Evolutionary conservation across 2,888 invertebrate genomes (phyloP).

Genomic region (Rhingia rostrata): DNA sequence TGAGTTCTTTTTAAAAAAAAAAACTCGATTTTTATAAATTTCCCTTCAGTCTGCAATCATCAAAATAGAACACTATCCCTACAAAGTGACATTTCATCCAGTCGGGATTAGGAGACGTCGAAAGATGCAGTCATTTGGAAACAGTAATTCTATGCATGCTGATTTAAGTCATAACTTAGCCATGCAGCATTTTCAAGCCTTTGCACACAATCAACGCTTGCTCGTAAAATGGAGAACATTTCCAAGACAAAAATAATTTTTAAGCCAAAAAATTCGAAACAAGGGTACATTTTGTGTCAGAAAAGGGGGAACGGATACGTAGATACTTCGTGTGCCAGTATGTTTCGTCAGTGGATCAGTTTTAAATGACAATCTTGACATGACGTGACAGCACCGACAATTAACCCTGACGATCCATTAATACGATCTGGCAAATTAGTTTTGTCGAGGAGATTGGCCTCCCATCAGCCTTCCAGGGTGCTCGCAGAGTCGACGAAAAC

Average conservation of each 20-base stretch:
- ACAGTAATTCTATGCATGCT: slow-evolving; percentile 17
- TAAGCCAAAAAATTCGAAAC: slow-evolving; percentile 9
- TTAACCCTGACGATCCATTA: slow-evolving; percentile 67
- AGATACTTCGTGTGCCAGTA: not conserved
- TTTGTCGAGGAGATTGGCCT: slow-evolving; percentile 41
- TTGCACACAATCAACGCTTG: slow-evolving; percentile 9
- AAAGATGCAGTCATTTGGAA: slow-evolving; percentile 29
- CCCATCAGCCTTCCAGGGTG: not conserved
- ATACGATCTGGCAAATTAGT: slow-evolving; percentile 66
- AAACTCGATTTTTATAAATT: slow-evolving; percentile 19
- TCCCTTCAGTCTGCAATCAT: slow-evolving; percentile 3
- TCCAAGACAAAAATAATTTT: too few relatives aligned
- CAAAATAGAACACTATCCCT: slow-evolving; percentile 12
- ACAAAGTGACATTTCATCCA: slow-evolving; percentile 17
- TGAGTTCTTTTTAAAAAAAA: not conserved
- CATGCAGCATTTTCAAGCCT: slow-evolving; percentile 30
- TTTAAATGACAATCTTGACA: slow-evolving; percentile 41
- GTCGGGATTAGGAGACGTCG: not conserved
- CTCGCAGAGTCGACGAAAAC: not conserved
- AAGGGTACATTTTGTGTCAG: slow-evolving; percentile 9
- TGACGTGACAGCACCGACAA: slow-evolving; percentile 50
- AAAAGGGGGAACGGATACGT: slow-evolving; percentile 15
- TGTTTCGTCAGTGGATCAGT: slow-evolving; percentile 14
- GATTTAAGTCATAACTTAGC: slow-evolving; percentile 55
- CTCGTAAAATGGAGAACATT: not conserved